phyloP scores from a whole-genome alignment of 2,113 vertebrate species.

The Pionites leucogaster region DNA sequence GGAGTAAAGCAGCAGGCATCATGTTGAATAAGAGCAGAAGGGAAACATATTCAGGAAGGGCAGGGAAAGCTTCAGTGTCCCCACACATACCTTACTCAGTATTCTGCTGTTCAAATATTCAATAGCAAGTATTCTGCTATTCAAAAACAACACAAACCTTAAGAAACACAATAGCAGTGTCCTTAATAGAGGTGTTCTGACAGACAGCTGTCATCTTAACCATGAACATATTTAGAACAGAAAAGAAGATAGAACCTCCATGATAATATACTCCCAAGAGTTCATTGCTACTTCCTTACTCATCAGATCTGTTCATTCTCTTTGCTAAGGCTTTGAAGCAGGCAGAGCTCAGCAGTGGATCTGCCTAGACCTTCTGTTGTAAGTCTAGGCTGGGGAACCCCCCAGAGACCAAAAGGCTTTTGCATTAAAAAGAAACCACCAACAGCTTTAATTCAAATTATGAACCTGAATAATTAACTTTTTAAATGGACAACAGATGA shows the following conservation, averaged over 20 bases:
- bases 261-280: background rate
- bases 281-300: background rate
- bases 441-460: background rate
- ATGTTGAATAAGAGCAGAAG: background rate
- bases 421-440: background rate
- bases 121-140: background rate
- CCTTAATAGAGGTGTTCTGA: background rate
- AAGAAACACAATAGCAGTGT: background rate
- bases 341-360: background rate
- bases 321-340: slow-evolving; percentile 32
- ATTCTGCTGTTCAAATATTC: background rate
- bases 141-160: background rate
- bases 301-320: background rate
- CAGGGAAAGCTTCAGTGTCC: background rate
- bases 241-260: background rate
- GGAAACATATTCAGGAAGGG: background rate
- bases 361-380: background rate
- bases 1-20: background rate
- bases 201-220: background rate
- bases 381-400: background rate
- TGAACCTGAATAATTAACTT: background rate
- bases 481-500: background rate
- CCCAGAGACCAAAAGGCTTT: background rate
- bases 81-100: background rate
- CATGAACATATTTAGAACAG: background rate